Conservation (phyloP, 2,797 vertebrate species). For the Harpagifer antarcticus region DNA sequence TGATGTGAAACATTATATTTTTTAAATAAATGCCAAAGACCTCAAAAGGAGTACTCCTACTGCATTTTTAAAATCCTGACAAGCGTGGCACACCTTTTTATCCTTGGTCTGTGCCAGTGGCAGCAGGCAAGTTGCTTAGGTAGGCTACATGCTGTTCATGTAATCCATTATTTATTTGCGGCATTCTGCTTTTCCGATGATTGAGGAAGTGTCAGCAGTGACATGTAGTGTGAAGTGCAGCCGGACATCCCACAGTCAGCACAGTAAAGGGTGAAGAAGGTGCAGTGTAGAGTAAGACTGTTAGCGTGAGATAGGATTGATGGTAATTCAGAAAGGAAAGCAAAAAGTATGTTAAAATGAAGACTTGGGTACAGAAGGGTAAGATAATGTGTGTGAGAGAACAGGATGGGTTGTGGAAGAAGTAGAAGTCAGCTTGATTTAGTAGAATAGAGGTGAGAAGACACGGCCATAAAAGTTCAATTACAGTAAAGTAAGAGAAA, state of each 20-base stretch:
- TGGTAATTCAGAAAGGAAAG: neutral
- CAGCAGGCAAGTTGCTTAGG: neutral
- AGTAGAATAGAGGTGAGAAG: neutral
- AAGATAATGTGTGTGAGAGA: neutral
- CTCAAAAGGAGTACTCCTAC: neutral
- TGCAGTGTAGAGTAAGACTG: neutral
- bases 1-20: neutral
- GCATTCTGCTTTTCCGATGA: neutral
- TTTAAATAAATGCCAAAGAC: neutral
- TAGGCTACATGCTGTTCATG: neutral
- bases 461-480: neutral
- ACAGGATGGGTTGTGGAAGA: slow-evolving; percentile 1
- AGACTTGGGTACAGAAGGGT: neutral
- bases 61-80: neutral
- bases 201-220: neutral
- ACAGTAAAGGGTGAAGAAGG: neutral
- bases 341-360: neutral
- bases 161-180: neutral
- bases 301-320: neutral
- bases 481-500: slow-evolving; percentile 4
- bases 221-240: neutral
- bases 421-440: neutral
- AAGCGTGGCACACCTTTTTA: neutral
- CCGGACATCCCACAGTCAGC: neutral
- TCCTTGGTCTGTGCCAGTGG: neutral